A percentile compares a stretch with the other conserved stretches of the same genome.
These are phyloP conservation scores for Drosophila mauritiana DNA, from an alignment of 1,140 invertebrate species.

Conservation along the genomic window DNA sequence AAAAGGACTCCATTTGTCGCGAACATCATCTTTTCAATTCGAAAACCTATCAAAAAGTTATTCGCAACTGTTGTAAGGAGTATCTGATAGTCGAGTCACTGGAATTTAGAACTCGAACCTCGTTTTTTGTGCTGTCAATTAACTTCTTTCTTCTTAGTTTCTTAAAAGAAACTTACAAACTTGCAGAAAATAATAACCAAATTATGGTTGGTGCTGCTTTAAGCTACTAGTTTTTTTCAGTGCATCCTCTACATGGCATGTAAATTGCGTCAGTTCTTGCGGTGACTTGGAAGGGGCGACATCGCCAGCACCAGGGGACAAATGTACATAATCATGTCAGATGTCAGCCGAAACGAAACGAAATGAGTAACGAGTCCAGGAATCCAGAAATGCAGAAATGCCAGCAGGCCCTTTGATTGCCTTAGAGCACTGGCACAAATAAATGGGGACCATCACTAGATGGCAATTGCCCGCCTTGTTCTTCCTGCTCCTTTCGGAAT, in stretches of 20 bases:
- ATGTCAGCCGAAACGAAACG: conserved; percentile 71
- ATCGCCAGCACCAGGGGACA: conserved; percentile 60
- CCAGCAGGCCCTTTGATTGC: conserved; percentile 63
- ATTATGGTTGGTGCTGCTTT: too few relatives aligned
- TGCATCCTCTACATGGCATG: conserved; percentile 35
- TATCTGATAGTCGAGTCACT: too few relatives aligned
- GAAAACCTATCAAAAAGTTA: too few relatives aligned
- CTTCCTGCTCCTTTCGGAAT: conserved; percentile 3
- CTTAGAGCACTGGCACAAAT: conserved; percentile 37
- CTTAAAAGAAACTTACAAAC: too few relatives aligned
- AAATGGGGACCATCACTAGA: conserved; percentile 73
- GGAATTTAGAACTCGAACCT: too few relatives aligned
- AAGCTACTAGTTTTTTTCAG: not conserved
- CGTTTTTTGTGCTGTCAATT: too few relatives aligned
- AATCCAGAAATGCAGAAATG: conserved; percentile 26
- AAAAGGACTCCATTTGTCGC: too few relatives aligned
- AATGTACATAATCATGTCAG: conserved; percentile 82
- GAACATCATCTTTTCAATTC: too few relatives aligned
- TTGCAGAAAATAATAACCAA: too few relatives aligned
- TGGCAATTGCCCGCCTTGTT: conserved; percentile 67
- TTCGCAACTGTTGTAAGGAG: too few relatives aligned
- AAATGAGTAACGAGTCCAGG: conserved; percentile 46
- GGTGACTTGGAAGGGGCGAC: conserved; percentile 18
- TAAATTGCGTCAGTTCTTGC: conserved; percentile 65
- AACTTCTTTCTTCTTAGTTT: not conserved